Conservation (phyloP, 2,888 invertebrate genomes). For the Julus scandinavius region DNA sequence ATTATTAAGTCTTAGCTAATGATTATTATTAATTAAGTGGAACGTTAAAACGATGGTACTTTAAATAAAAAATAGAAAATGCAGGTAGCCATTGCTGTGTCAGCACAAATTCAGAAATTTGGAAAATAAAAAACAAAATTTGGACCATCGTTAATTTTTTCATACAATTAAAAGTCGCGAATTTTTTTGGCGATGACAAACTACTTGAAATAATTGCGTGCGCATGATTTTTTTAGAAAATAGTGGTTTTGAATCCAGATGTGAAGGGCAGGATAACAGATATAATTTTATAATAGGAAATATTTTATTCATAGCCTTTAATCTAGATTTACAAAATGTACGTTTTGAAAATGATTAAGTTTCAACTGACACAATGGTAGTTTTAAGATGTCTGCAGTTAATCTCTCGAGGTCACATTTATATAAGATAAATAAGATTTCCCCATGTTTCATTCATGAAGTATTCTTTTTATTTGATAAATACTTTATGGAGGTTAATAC, state of each 20-base stretch:
- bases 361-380: slow-evolving; percentile 18
- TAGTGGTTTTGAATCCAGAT: background rate
- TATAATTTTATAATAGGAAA: background rate
- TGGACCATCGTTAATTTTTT: background rate
- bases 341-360: background rate
- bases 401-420: background rate
- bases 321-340: background rate
- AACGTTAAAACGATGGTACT: background rate
- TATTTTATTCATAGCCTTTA: background rate
- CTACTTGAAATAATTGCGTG: background rate
- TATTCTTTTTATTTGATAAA: background rate
- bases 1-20: background rate
- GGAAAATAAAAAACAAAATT: background rate
- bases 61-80: background rate
- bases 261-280: background rate
- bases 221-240: background rate
- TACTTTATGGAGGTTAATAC: background rate
- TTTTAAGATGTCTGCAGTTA: background rate
- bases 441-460: slow-evolving; percentile 24
- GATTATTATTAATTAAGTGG: background rate
- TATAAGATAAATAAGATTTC: background rate
- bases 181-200: background rate
- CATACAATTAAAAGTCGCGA: background rate
- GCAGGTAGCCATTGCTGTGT: background rate
- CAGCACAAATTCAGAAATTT: background rate